A percentile compares a stretch with the other conserved stretches of the same genome.
Conservation (phyloP, 2,888 invertebrate genomes). For the Agriopis leucophaearia region DNA sequence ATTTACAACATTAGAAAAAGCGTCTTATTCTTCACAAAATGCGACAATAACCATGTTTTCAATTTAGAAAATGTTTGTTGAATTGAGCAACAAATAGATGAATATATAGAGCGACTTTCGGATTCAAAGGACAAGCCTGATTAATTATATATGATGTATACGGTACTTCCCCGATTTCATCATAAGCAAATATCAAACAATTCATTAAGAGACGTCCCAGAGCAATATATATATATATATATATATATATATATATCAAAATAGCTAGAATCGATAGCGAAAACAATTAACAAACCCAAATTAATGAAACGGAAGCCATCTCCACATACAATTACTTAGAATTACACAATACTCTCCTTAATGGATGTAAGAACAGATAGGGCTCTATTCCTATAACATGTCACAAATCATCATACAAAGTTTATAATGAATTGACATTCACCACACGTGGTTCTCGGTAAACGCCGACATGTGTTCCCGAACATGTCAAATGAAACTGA, state of each 20-base stretch:
- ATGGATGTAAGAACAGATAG: constrained; percentile 76
- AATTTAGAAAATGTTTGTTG: too few species aligned
- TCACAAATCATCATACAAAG: constrained; percentile 86
- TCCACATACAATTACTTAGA: constrained; percentile 79
- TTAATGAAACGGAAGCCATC: constrained; percentile 67
- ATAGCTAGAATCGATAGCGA: constrained; percentile 58
- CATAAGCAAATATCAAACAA: constrained; percentile 9
- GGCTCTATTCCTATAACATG: constrained; percentile 82
- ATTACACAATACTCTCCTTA: constrained; percentile 77
- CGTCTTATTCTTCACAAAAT: too few species aligned
- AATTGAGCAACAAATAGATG: too few species aligned
- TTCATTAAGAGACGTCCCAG: constrained; percentile 13
- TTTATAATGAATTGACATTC: constrained; percentile 86
- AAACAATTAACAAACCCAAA: constrained; percentile 63
- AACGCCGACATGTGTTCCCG: constrained; percentile 56
- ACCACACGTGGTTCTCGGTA: constrained; percentile 73
- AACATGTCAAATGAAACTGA: constrained; percentile 48
- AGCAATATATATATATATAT: not conserved
- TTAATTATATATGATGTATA: not conserved
- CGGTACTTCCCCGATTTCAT: not conserved
- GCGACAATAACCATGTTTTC: too few species aligned
- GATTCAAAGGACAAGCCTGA: not conserved
- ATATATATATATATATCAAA: constrained; percentile 34
- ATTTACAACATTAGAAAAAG: not conserved
- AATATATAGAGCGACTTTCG: not conserved